Percentiles rank a stretch among this genome's conserved stretches.
These are phyloP conservation scores for Pterocles gutturalis DNA, from an alignment of 2,113 vertebrate species.

Conservation along the genomic window DNA sequence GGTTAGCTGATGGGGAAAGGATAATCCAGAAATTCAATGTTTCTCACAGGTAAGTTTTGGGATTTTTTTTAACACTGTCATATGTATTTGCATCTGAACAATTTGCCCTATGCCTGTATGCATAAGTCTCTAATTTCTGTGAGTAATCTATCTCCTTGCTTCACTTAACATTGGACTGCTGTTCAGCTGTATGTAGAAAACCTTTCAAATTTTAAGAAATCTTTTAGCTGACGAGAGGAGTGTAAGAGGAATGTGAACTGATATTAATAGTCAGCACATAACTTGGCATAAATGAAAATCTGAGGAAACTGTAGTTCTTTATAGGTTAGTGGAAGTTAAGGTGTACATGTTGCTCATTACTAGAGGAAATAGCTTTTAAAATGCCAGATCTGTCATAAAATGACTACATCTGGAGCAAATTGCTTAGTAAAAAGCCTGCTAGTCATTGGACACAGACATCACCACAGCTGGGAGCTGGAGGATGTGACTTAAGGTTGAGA, in stretches of 20 bases:
- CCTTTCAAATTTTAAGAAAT: background rate
- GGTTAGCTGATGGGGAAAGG: constrained; percentile 93
- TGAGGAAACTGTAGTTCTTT: background rate
- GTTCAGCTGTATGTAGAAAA: background rate
- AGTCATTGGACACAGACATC: background rate
- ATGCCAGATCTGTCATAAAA: background rate
- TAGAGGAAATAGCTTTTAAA: background rate
- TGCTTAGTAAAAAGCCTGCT: background rate
- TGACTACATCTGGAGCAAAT: background rate
- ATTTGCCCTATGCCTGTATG: background rate
- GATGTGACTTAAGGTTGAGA: background rate
- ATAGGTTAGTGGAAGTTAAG: background rate
- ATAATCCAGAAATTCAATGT: constrained; percentile 93
- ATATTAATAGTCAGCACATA: background rate
- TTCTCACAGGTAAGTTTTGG: constrained; percentile 85
- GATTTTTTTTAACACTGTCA: background rate
- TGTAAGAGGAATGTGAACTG: background rate
- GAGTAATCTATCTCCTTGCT: background rate
- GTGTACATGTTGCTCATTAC: background rate
- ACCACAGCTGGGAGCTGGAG: background rate
- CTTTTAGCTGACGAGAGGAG: background rate
- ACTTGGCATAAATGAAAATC: background rate
- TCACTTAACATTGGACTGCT: background rate
- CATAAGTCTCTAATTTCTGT: background rate
- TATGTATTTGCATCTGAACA: background rate